phyloP scores from a whole-genome alignment of 2,888 invertebrate genomes.

The Meandrusa payeni region DNA sequence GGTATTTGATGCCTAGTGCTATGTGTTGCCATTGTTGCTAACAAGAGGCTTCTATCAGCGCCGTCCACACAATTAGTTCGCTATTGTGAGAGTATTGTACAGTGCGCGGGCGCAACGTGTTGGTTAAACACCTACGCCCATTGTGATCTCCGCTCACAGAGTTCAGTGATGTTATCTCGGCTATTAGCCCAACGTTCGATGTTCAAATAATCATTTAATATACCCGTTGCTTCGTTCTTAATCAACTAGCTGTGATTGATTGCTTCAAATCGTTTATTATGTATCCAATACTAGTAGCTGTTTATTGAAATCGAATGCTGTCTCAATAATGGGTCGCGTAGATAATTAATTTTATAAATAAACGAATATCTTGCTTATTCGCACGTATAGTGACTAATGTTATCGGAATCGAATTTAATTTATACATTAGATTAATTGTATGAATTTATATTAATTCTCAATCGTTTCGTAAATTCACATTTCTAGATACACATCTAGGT shows the following conservation, averaged over 20 bases:
- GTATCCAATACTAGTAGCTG: constrained; percentile 44
- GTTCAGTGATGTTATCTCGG: constrained; percentile 67
- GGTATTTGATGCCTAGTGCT: constrained; percentile 35
- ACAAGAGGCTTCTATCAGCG: constrained; percentile 53
- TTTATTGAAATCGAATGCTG: constrained; percentile 30
- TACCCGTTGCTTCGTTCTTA: constrained; percentile 39
- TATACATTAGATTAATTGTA: not conserved
- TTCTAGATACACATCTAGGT: no score
- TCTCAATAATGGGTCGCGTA: constrained; percentile 11
- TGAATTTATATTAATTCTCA: not conserved
- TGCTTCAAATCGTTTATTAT: constrained; percentile 46
- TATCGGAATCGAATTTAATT: constrained; percentile 9
- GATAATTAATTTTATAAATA: constrained; percentile 17
- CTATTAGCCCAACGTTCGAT: constrained; percentile 57
- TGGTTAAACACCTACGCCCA: constrained; percentile 73
- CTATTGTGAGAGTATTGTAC: constrained; percentile 53
- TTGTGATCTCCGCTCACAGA: constrained; percentile 64
- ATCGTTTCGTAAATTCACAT: no score
- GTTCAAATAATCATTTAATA: constrained; percentile 62
- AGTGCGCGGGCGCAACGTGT: constrained; percentile 57
- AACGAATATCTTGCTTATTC: constrained; percentile 12
- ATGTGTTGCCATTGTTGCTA: constrained; percentile 35
- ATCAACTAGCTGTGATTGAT: constrained; percentile 61
- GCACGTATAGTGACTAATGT: constrained; percentile 13
- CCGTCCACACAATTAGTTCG: constrained; percentile 75